Evolutionary conservation across 2,797 vertebrate species (phyloP).

Genomic region (Dallia pectoralis): DNA sequence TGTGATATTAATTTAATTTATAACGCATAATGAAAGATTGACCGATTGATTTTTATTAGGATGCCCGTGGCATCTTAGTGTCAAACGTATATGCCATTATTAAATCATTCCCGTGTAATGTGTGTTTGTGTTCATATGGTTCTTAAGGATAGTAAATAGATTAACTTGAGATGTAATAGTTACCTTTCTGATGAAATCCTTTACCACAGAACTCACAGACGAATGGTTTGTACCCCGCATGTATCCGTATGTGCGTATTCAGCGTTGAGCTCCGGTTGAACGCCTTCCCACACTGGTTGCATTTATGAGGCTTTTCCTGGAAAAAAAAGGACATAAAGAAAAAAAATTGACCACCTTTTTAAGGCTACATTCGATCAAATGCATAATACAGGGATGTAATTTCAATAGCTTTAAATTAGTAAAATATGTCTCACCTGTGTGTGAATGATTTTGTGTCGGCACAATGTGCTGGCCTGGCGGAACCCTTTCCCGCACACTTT

Average conservation of each 20-base stretch:
- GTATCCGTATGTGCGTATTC: conserved; percentile 89
- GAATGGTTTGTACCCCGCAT: conserved; percentile 90
- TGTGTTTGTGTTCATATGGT: neutral
- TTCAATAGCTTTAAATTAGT: neutral
- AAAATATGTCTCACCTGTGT: conserved; percentile 74
- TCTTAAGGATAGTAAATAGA: neutral
- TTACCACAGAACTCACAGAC: conserved; percentile 91
- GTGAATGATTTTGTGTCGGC: conserved; percentile 89
- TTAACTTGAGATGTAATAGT: neutral
- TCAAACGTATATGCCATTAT: neutral
- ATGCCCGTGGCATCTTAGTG: neutral
- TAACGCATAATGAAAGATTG: neutral
- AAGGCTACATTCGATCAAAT: neutral
- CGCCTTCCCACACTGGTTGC: conserved; percentile 88
- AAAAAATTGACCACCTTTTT: neutral
- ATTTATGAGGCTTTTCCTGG: conserved; percentile 90
- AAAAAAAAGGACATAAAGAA: conserved; percentile 10
- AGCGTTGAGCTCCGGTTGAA: conserved; percentile 90
- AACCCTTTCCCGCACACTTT: conserved; percentile 89
- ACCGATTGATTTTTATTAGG: neutral
- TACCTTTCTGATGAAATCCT: conserved; percentile 93
- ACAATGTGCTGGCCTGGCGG: conserved; percentile 85
- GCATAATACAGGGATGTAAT: neutral
- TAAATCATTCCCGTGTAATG: neutral
- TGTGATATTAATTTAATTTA: neutral